Base-by-base conservation (phyloP, 2,113 vertebrate genomes). In the Labeo rohita region DNA sequence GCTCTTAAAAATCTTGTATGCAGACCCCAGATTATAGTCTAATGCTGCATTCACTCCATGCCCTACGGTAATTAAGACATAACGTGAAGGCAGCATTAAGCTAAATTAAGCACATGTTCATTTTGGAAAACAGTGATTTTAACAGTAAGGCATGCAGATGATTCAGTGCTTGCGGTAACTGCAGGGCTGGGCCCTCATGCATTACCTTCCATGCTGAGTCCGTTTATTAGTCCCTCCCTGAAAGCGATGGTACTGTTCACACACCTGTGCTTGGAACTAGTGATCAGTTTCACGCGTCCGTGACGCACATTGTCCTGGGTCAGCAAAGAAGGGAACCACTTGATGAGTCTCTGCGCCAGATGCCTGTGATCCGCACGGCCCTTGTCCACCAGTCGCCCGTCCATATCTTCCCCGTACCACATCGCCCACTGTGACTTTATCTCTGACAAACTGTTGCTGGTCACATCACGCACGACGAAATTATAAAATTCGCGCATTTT, bases 231-330 rank as follows among this genome's bases (percentile, higher is more conserved):
- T 77, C 93, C 97, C 1, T 92, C 90, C 54, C 95, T 94, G 89
- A 99, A 99, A 75, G 97, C 94, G 9, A 93, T 84, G 0, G 94
- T 94, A 93, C 98, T 99, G 92, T 98, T 96, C 77, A 97, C 89
- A 90, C 98, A 99, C 74, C 98, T 94, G 90, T 96, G 97, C 92
- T 98, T 98, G 47, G 97, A 98, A 93, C 98, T 99, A 88, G 95
- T 98, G 84, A 95, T 89, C 76, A 98, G 95, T 28, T 81, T 93
- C 85, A 98, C 89, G 81, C 92, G 91, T 86, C 94, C 93, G 7
- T 82, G 86, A 52, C 91, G 77, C 23, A 96, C 87, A 6, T 92
- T 94, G 61, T 93, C 93, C 92, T 89, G 85, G 8, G 94, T 93
- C 70, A 98, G 90, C 8, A 98, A 92, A 0, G 93, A 89, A 0